phyloP scores from a whole-genome alignment of 2,888 invertebrate species.

The Dryobotodes eremita region DNA sequence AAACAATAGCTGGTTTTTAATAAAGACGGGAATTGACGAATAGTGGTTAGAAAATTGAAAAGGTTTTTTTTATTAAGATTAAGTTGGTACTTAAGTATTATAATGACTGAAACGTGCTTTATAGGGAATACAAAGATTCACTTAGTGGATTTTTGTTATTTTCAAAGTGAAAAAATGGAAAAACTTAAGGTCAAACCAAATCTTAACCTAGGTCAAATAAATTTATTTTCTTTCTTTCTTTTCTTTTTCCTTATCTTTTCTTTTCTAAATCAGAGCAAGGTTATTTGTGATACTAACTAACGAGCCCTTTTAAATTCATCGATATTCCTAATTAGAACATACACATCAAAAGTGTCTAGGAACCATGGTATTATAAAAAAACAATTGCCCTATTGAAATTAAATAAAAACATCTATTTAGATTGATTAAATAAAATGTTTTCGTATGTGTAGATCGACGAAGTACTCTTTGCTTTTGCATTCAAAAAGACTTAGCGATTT shows the following conservation, averaged over 20 bases:
- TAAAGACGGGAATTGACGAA: background rate
- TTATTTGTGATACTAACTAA: background rate
- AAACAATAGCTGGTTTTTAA: constrained; percentile 25
- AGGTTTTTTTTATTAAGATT: constrained; percentile 19
- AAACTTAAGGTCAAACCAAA: background rate
- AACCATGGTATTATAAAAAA: too few species aligned
- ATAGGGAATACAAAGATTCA: background rate
- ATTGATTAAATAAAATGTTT: too few species aligned
- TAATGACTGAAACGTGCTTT: constrained; percentile 32
- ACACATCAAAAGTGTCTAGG: too few species aligned
- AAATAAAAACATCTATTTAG: too few species aligned
- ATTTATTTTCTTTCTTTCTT: too few species aligned
- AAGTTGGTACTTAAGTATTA: constrained; percentile 5
- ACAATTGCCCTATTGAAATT: too few species aligned
- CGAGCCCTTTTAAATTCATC: too few species aligned
- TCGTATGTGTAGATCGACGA: too few species aligned
- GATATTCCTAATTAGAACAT: background rate
- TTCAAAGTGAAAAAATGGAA: background rate
- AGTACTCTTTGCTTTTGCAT: too few species aligned
- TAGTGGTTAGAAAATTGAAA: constrained; percentile 8
- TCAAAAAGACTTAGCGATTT: too few species aligned
- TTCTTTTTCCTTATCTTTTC: too few species aligned
- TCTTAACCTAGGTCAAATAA: too few species aligned
- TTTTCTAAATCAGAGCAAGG: background rate
- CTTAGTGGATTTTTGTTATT: background rate